Conservation (phyloP, 2,888 invertebrate genomes). For the Andrena chrysosceles region DNA sequence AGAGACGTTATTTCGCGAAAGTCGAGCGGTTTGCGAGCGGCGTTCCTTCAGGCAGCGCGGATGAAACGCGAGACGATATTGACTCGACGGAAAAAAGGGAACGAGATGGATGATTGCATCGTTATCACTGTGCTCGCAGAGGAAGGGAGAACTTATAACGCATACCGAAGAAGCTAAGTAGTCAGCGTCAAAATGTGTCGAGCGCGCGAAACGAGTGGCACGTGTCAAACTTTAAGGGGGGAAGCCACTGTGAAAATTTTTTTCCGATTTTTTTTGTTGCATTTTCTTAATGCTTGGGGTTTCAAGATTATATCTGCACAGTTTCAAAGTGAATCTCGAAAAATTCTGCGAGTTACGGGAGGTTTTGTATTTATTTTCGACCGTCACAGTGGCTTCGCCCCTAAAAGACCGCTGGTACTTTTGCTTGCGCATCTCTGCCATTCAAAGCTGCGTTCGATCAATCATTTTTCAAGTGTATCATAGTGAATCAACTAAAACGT, state of each 20-base stretch:
- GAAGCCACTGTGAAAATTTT: too few relatives aligned
- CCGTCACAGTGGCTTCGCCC: too few relatives aligned
- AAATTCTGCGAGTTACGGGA: too few relatives aligned
- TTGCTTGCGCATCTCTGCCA: not conserved
- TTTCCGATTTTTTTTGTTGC: too few relatives aligned
- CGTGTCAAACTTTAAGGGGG: too few relatives aligned
- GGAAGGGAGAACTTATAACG: not conserved
- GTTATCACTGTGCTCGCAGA: not conserved
- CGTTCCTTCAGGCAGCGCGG: conserved; percentile 17
- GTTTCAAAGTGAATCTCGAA: too few relatives aligned
- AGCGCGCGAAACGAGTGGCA: not conserved
- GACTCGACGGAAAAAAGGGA: not conserved
- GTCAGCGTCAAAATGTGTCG: too few relatives aligned
- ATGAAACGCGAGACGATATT: conserved; percentile 41
- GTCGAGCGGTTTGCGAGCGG: conserved; percentile 9
- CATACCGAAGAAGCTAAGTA: too few relatives aligned
- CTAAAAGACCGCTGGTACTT: not conserved
- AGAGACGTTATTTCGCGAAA: conserved; percentile 60
- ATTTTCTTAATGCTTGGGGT: too few relatives aligned
- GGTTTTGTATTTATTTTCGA: too few relatives aligned
- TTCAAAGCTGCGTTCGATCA: not conserved
- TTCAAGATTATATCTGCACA: too few relatives aligned
- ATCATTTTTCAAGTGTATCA: not conserved
- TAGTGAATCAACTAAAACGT: not conserved
- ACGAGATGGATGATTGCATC: not conserved